Percentiles rank a stretch among this genome's conserved stretches.
phyloP scores from a whole-genome alignment of 2,113 vertebrate species.

The Bombycilla garrulus region DNA sequence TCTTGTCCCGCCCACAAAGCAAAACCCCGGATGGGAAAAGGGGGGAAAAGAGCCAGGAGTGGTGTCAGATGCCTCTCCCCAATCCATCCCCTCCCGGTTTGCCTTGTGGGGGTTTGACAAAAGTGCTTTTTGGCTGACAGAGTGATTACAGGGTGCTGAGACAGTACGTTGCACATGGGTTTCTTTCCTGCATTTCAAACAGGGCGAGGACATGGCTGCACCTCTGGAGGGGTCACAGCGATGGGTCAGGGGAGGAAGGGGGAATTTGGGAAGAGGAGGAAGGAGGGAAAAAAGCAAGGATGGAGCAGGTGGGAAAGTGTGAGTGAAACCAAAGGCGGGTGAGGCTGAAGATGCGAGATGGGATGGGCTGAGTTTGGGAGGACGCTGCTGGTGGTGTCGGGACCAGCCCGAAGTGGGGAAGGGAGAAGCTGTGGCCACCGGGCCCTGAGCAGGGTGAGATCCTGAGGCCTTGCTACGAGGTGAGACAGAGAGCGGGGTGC shows the following conservation, averaged over 20 bases:
- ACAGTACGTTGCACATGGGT: background rate
- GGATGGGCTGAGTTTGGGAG: background rate
- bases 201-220: background rate
- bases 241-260: background rate
- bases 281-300: background rate
- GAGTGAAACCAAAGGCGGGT: background rate
- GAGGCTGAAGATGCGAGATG: background rate
- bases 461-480: fast-evolving
- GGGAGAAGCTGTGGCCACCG: background rate
- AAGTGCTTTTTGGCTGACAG: slow-evolving; percentile 41
- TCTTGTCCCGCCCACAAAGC: fast-evolving
- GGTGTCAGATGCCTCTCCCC: background rate
- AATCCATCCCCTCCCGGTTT: background rate
- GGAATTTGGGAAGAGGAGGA: background rate
- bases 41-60: background rate
- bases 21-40: background rate
- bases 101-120: slow-evolving; percentile 40
- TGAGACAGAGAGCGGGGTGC: fast-evolving
- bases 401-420: background rate
- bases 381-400: background rate
- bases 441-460: background rate
- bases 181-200: slow-evolving; percentile 39
- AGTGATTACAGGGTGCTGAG: slow-evolving; percentile 52
- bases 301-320: fast-evolving
- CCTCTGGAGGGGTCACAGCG: background rate